Evolutionary conservation across 2,888 invertebrate species (phyloP).

Genomic region (Oithona nana): DNA sequence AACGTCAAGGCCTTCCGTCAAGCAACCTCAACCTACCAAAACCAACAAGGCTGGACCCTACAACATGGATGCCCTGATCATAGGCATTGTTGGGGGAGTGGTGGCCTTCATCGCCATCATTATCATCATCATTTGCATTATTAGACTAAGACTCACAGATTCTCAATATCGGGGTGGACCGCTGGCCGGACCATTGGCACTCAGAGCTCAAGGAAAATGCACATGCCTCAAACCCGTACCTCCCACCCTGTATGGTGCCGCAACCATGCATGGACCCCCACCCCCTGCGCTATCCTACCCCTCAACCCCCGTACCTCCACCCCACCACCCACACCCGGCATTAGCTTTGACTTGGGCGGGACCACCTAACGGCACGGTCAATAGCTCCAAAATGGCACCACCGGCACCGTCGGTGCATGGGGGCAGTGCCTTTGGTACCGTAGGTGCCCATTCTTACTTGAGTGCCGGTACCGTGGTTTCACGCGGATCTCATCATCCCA

Average conservation of each 20-base stretch:
- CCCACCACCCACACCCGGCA: slow-evolving; percentile 21
- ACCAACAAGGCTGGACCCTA: slow-evolving; percentile 40
- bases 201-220: slow-evolving; percentile 29
- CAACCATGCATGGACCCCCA: slow-evolving; percentile 22
- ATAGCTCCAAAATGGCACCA: slow-evolving; percentile 22
- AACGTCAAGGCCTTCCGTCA: slow-evolving; percentile 18
- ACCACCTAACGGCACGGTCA: slow-evolving; percentile 14
- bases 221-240: slow-evolving; percentile 33
- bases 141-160: slow-evolving; percentile 48
- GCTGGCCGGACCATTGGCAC: slow-evolving; percentile 31
- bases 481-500: slow-evolving; percentile 9
- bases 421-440: slow-evolving; percentile 20
- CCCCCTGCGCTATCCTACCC: slow-evolving; percentile 24
- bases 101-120: slow-evolving; percentile 74
- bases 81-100: slow-evolving; percentile 81
- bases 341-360: slow-evolving; percentile 20
- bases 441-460: slow-evolving; percentile 29
- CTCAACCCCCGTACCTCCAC: slow-evolving; percentile 26
- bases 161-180: slow-evolving; percentile 47
- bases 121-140: slow-evolving; percentile 65
- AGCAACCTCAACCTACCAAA: slow-evolving; percentile 29
- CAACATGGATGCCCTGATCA: slow-evolving; percentile 79
- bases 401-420: slow-evolving; percentile 25
- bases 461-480: slow-evolving; percentile 27
- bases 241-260: slow-evolving; percentile 17